Percentiles rank a stretch among this genome's conserved stretches.
Evolutionary conservation across 2,888 invertebrate genomes (phyloP).

Genomic region (Drosophila parthenogenetica): DNA sequence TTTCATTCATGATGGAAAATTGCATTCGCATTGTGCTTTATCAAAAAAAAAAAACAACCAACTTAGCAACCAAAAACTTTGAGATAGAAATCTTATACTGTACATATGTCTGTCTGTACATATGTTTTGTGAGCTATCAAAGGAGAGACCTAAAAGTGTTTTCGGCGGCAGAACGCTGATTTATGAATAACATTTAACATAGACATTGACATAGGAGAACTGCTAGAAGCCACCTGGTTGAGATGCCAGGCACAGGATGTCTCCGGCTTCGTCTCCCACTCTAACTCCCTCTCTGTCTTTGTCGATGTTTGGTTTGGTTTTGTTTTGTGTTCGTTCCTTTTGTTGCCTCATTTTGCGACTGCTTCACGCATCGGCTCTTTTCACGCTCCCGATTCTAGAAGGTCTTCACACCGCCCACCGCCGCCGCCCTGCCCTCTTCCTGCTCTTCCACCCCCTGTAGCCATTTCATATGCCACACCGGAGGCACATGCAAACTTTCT

Average conservation of each 20-base stretch:
- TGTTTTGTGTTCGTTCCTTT: slow-evolving; percentile 17
- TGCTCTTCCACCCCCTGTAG: no score
- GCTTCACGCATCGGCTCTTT: slow-evolving; percentile 44
- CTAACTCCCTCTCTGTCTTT: background rate
- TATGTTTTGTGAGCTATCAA: slow-evolving; percentile 1
- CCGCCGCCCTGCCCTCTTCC: background rate
- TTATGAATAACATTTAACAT: slow-evolving; percentile 57
- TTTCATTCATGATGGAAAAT: slow-evolving; percentile 7
- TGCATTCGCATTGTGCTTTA: slow-evolving; percentile 1
- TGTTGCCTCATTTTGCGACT: slow-evolving; percentile 20
- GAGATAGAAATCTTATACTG: background rate
- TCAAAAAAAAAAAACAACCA: background rate
- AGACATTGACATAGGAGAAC: slow-evolving; percentile 34
- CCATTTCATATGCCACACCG: slow-evolving; percentile 11
- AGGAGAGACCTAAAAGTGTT: slow-evolving; percentile 5
- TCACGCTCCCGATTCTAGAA: slow-evolving; percentile 20
- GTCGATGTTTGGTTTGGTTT: slow-evolving; percentile 40
- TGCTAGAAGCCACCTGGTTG: slow-evolving; percentile 48
- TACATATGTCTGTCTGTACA: background rate
- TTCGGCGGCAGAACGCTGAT: slow-evolving; percentile 43
- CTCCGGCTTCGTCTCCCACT: background rate
- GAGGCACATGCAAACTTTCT: slow-evolving; percentile 62
- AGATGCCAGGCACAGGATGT: slow-evolving; percentile 37
- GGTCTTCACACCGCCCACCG: slow-evolving; percentile 6
- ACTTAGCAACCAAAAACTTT: background rate